Conservation (phyloP, 2,888 invertebrate species). For the Lasioglossum morio region DNA sequence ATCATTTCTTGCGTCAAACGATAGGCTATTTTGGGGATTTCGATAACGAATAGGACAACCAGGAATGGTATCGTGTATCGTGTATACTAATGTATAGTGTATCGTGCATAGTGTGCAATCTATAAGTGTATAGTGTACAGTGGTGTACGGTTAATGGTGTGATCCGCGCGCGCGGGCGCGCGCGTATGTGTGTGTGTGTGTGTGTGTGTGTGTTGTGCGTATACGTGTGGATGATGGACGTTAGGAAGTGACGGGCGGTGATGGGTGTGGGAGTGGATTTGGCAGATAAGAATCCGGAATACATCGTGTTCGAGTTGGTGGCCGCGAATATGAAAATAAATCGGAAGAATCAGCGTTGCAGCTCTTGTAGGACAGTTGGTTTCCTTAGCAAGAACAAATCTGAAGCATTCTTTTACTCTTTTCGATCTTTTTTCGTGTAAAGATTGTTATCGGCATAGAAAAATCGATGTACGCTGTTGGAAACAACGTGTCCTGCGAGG, state of each 20-base stretch:
- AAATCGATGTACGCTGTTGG: not conserved
- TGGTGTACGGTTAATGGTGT: not conserved
- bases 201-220: not conserved
- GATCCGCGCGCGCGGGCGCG: too few relatives aligned
- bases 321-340: not conserved
- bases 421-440: not conserved
- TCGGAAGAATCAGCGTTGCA: not conserved
- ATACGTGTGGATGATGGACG: not conserved
- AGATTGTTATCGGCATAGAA: not conserved
- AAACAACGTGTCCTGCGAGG: not conserved
- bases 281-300: not conserved
- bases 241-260: not conserved
- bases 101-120: not conserved
- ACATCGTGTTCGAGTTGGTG: not conserved
- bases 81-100: too few relatives aligned
- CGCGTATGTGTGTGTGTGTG: too few relatives aligned
- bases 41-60: not conserved
- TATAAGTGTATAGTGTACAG: not conserved
- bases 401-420: not conserved
- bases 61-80: not conserved
- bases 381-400: not conserved
- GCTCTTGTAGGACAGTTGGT: not conserved
- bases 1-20: not conserved
- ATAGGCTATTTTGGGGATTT: not conserved
- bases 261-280: not conserved